Evolutionary conservation across 1,140 invertebrate species (phyloP), one percentile per base, ranked within the genome.

Genomic region (Anoplophora glabripennis): DNA sequence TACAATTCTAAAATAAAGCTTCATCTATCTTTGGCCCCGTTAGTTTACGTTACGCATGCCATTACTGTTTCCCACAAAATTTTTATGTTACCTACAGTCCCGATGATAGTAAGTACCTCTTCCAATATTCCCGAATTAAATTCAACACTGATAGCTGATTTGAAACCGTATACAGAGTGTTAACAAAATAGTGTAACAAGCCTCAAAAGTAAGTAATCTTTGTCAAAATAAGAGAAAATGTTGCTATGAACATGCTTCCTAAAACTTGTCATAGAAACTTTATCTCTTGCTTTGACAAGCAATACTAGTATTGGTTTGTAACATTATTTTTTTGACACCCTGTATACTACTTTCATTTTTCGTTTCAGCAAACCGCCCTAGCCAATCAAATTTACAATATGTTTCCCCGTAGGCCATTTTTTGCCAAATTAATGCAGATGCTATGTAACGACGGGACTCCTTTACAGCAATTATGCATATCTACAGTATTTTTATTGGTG

Each of bases 11-110:
- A 82, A 75, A 74, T 83, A 41, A 66, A 61, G 12, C 55, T 77
- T 0, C 69, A 75, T 61, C 66, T 84, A 35, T 77, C 80, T 8
- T 68, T 87, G 11, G 84, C 78, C 1, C 85, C 85, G 1, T 75
- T 83, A 0, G 76, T 77, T 11, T 69, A 72, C 37, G 68, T 72
- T 44, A 73, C 73, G 38, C 72, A 71, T 33, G 34, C 46, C 1
- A 59, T 62, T 3, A 57, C 61, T 8, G 52, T 61, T 38, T 17
- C 56, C 1, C 63, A 64, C 15, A 68, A 64, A 38, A 21, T 68
- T 4, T 38, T 70, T 38, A 57, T 69, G 21, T 52, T 48, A 3
- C 47, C 59, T 10, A 51, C 49, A n/a, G 35, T 52, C 9, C 53
- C 52, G 11, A 35, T 71, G 17, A 61, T 46, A 40, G 69, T 71